Base-by-base conservation (phyloP, 2,888 invertebrate species). In the Hermaeophaga mercurialis region DNA sequence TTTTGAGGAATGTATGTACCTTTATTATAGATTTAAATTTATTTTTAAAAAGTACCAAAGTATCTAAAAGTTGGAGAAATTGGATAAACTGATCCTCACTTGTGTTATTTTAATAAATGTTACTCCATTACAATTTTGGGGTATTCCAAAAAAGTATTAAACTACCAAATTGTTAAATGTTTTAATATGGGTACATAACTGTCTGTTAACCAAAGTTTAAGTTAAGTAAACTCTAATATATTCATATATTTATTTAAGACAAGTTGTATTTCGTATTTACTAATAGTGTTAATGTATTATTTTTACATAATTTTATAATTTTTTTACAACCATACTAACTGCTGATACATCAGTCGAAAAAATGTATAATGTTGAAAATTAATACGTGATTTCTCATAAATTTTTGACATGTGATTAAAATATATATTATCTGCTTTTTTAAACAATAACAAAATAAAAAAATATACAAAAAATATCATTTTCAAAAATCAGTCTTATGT, bases 251-350 rank as follows among this genome's bases (percentile, higher is more conserved):
- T 71, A 70, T 72, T 71, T 71, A 70, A 67, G 66, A 66, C 66
- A 67, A 70, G 68, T 67, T 67, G 67, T 70, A 68, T 62, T 65
- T 68, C 70, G 66, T 67, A 68, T 63, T 52, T 58, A 62, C 66
- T 68, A 66, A 63, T 70, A 69, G 67, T 65, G 66, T 71, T 70
- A 70, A 69, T 67, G 69, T 71, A 67, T 71, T 72, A 70, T 75
- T 74, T 74, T 74, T 73, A 71, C 74, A 72, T 74, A 71, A 72
- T 75, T 75, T 73, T 75, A 70, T 75, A 73, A 70, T 73, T 72
- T 72, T 39, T 71, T 62, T 75, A 73, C 70, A 70, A 64, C 63
- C 65, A 63, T 69, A 70, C 67, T 72, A 70, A 70, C 68, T 67
- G 65, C 68, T 67, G 66, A 66, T 64, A 65, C 64, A 66, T 61